Conservation (phyloP, 2,113 vertebrate species). For the Amblyopsis rosae region DNA sequence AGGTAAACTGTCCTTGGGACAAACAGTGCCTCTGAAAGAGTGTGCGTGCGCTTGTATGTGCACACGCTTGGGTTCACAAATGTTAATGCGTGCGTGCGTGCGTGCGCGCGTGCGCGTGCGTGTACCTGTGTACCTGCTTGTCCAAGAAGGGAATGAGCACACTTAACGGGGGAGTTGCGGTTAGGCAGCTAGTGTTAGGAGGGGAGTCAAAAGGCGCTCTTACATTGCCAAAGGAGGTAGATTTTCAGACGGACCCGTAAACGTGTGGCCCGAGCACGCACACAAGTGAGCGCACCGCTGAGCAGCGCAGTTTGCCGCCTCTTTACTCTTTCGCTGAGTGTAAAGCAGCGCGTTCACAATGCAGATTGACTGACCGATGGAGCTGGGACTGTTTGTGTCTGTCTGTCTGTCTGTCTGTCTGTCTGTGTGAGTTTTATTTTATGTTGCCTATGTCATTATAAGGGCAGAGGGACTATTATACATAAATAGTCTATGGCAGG, state of each 20-base stretch:
- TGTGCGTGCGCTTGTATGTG: not conserved
- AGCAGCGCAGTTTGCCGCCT: conserved; percentile 57
- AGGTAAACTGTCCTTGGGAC: conserved; percentile 21
- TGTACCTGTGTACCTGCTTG: conserved; percentile 30
- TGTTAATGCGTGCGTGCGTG: conserved; percentile 21
- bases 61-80: conserved; percentile 9
- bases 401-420: not conserved
- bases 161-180: conserved; percentile 50
- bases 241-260: conserved; percentile 73
- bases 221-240: conserved; percentile 74
- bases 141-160: conserved; percentile 39
- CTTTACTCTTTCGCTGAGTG: conserved; percentile 65
- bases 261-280: conserved; percentile 72
- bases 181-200: conserved; percentile 35
- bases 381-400: conserved; percentile 18
- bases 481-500: not conserved
- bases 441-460: conserved; percentile 17
- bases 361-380: conserved; percentile 41
- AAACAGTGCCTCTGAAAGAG: conserved; percentile 13
- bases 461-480: not conserved
- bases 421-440: conserved; percentile 19
- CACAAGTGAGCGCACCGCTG: conserved; percentile 34
- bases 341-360: conserved; percentile 47
- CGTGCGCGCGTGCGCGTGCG: conserved; percentile 31
- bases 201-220: conserved; percentile 52